Percentiles rank a stretch among this genome's conserved stretches.
Evolutionary conservation across 2,888 invertebrate species (phyloP).

Genomic region (Gryllus longicercus): DNA sequence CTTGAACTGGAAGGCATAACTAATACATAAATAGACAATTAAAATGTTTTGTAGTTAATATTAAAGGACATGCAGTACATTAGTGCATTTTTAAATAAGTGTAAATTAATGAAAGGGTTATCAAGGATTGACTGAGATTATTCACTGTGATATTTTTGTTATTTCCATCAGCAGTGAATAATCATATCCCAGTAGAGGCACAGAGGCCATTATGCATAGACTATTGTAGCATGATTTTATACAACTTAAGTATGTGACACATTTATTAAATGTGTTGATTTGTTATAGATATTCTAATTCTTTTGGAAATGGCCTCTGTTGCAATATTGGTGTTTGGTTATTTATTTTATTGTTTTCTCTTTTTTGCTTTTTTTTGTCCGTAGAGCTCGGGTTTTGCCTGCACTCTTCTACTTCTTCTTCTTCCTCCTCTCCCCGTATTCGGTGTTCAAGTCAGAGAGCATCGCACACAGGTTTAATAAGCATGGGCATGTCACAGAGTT

Average conservation of each 20-base stretch:
- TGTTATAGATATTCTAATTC: not conserved
- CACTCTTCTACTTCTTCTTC: slow-evolving; percentile 34
- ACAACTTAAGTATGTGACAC: too few relatives aligned
- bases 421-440: slow-evolving; percentile 30
- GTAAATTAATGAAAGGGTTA: not conserved
- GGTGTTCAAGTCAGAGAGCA: slow-evolving; percentile 26
- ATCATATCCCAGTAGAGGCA: not conserved
- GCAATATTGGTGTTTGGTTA: slow-evolving; percentile 23
- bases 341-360: slow-evolving; percentile 28
- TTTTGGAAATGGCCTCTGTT: not conserved
- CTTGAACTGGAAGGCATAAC: too few relatives aligned
- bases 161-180: not conserved
- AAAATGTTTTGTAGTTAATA: not conserved
- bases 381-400: slow-evolving; percentile 36
- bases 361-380: slow-evolving; percentile 34
- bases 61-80: too few relatives aligned
- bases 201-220: not conserved
- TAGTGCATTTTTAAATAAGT: too few relatives aligned
- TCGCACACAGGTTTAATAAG: slow-evolving; percentile 26
- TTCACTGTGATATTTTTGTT: slow-evolving; percentile 6
- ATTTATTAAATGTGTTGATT: not conserved
- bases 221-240: too few relatives aligned
- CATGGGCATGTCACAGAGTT: slow-evolving; percentile 32
- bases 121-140: slow-evolving; percentile 7
- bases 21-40: not conserved